Evolutionary conservation across 1,140 invertebrate genomes (phyloP), one percentile per base, ranked within the genome.

Genomic region (Bilobella aurantiaca): DNA sequence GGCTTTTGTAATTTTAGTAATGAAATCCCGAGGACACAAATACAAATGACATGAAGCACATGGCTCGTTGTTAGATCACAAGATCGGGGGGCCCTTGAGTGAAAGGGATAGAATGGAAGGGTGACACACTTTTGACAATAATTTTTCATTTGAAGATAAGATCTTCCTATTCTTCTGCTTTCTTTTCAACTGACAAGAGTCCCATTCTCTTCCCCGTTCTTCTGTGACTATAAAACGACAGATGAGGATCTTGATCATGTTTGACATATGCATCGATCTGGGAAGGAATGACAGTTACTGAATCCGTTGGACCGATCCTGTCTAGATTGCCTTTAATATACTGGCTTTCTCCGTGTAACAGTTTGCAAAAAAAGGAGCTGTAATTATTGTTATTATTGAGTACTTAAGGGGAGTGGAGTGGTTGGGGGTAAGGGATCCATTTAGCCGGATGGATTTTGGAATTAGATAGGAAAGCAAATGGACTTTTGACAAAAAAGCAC

Each of bases 61-160:
- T 56, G 49, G 14, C 49, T 25, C 5, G n/a, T n/a, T n/a, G n/a
- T n/a, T 56, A 12, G 5, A 16, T 12, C 23, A 8, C 5, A 56
- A 56, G 57, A 29, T 53, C 23, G 23, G 49, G 23, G 25, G n/a
- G n/a, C 21, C 49, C 25, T 56, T 56, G 12, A 56, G 49, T 16
- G 49, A 56, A 56, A 56, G 5, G 28, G 23, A 58, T 5, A 60
- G 16, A 42, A 57, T 23, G 46, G 23, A 1, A 32, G n/a, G 49
- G 28, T 61, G 61, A 66, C 64, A 69, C 68, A 69, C 65, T 69
- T 69, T 47, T 64, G 61, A 69, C 64, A 69, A 69, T 69, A 66
- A 66, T 69, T 62, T 66, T 64, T 66, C 68, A 69, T 69, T 25
- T 34, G 62, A 68, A 28, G 28, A 27, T 59, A 30, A 23, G 31